Conservation (phyloP, 2,113 vertebrate species). For the Cryptoleucopteryx plumbea region DNA sequence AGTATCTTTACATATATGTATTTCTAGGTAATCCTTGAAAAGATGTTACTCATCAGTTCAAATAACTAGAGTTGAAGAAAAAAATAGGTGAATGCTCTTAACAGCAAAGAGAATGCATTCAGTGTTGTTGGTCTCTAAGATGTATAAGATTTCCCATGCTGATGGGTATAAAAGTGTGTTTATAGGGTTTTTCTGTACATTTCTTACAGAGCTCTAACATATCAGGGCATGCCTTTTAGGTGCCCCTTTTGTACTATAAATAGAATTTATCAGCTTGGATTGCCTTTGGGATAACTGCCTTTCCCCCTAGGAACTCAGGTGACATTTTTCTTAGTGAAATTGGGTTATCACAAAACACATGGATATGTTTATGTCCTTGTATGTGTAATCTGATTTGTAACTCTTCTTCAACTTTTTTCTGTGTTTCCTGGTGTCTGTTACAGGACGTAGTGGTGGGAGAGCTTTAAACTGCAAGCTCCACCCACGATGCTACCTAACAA, state of each 20-base stretch:
- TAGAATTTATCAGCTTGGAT: neutral
- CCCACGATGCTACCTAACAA: neutral
- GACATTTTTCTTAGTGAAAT: neutral
- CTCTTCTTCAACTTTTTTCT: neutral
- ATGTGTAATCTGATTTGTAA: neutral
- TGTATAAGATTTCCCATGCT: neutral
- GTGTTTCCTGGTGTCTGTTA: neutral
- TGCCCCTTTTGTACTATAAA: neutral
- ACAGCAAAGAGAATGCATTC: neutral
- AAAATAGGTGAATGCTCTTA: neutral
- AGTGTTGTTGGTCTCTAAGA: neutral
- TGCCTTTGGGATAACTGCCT: neutral
- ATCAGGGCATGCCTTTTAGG: neutral
- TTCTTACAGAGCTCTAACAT: neutral
- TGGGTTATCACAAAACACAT: neutral
- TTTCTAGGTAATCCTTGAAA: neutral
- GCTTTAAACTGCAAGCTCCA: neutral
- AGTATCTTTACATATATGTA: neutral
- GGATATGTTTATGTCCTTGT: neutral
- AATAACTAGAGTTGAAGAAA: neutral
- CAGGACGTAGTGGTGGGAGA: neutral
- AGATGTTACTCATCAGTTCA: neutral
- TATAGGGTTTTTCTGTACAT: neutral
- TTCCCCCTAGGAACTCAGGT: neutral
- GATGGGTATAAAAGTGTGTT: neutral